phyloP scores from a whole-genome alignment of 2,888 invertebrate genomes.

The Hypena proboscidalis region DNA sequence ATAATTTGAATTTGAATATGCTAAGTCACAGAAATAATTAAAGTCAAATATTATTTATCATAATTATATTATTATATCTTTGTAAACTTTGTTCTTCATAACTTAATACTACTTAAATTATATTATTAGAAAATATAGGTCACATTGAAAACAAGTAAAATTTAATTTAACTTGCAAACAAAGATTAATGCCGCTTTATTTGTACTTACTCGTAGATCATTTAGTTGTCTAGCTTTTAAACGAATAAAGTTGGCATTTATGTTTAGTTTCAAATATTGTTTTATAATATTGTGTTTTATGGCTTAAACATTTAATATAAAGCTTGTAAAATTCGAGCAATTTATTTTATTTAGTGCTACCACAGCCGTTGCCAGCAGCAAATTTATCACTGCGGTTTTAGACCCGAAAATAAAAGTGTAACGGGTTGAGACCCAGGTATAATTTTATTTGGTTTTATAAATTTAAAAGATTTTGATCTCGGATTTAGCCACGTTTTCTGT shows the following conservation, averaged over 20 bases:
- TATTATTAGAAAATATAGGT: background rate
- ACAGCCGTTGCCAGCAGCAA: constrained; percentile 6
- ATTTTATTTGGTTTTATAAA: background rate
- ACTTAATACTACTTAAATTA: background rate
- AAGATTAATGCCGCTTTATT: constrained; percentile 5
- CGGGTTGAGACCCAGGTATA: background rate
- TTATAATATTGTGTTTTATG: constrained; percentile 5
- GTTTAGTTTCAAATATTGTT: constrained; percentile 1
- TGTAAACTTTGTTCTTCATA: no score
- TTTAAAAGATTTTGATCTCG: background rate
- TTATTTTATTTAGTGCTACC: constrained; percentile 12
- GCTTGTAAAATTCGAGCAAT: constrained; percentile 12
- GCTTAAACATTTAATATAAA: constrained; percentile 5
- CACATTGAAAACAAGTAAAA: background rate
- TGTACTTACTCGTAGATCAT: constrained; percentile 3
- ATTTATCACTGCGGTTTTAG: constrained; percentile 14
- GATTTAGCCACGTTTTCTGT: no score
- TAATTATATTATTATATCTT: no score
- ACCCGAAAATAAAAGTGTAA: constrained; percentile 9
- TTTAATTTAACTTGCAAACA: background rate
- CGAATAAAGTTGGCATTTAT: constrained; percentile 1
- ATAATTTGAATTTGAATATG: no score
- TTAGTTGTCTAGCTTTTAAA: background rate
- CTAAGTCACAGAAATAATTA: no score
- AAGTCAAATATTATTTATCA: no score